A percentile compares a stretch with the other conserved stretches of the same genome.
Evolutionary conservation across 2,888 invertebrate species (phyloP).

Genomic region (Hemistola chrysoprasaria): DNA sequence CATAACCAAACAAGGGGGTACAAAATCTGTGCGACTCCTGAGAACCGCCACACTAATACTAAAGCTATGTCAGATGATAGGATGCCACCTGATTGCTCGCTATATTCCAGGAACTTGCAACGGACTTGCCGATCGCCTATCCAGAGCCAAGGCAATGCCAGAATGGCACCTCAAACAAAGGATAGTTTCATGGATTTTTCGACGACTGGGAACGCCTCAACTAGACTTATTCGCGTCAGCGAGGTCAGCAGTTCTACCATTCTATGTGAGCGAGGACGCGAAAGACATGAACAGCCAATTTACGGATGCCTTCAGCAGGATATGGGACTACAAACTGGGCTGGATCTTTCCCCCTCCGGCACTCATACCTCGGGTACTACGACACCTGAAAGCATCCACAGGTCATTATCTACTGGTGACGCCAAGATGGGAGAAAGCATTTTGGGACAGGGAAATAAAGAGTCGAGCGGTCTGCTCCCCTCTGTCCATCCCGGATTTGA

Average conservation of each 20-base stretch:
- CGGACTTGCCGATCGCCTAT: neutral
- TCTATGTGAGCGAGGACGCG: neutral
- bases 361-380: too few relatives aligned
- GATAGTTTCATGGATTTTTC: neutral
- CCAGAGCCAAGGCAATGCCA: neutral
- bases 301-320: slow-evolving; percentile 7
- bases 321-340: slow-evolving; percentile 3
- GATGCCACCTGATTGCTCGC: neutral
- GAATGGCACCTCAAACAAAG: neutral
- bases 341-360: slow-evolving; percentile 12
- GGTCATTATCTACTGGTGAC: slow-evolving; percentile 3
- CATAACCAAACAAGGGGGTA: neutral
- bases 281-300: neutral
- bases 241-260: neutral
- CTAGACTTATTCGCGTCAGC: slow-evolving; percentile 8
- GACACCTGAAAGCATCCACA: neutral
- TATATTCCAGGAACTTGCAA: neutral
- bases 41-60: neutral
- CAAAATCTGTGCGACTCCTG: neutral
- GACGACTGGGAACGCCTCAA: neutral
- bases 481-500: neutral
- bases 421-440: slow-evolving; percentile 4
- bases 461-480: neutral
- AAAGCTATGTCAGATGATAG: neutral
- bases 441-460: slow-evolving; percentile 2